These are phyloP conservation scores for Calcarius ornatus DNA, from an alignment of 2,113 vertebrate genomes.

Conservation along the genomic window DNA sequence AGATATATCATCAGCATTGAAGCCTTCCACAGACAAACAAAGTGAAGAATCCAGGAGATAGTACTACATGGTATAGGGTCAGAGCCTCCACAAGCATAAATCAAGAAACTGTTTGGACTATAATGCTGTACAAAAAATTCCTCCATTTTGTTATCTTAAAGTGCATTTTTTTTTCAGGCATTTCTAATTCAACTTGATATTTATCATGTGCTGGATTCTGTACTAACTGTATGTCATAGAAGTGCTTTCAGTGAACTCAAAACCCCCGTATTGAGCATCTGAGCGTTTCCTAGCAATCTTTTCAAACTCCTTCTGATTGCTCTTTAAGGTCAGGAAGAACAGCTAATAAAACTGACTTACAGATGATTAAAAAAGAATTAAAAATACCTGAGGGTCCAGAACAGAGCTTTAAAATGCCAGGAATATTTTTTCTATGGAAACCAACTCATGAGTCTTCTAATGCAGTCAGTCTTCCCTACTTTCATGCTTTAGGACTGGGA, in stretches of 20 bases:
- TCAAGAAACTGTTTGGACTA: not conserved
- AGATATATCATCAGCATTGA: not conserved
- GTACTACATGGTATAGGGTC: not conserved
- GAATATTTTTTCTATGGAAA: not conserved
- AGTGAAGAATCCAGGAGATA: not conserved
- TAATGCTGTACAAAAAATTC: not conserved
- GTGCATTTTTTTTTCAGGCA: not conserved
- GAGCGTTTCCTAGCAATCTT: not conserved
- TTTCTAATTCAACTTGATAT: not conserved
- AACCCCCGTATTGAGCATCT: not conserved
- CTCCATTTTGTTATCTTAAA: not conserved
- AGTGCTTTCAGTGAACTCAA: not conserved
- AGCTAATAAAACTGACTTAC: not conserved
- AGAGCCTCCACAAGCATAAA: not conserved
- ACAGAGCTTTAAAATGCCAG: not conserved
- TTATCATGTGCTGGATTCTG: not conserved
- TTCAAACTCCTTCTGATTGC: not conserved
- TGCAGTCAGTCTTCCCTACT: not conserved
- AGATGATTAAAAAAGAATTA: not conserved
- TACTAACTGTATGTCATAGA: not conserved
- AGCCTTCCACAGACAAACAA: not conserved
- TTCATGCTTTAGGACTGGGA: not conserved
- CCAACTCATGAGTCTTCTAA: not conserved
- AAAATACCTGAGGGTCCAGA: not conserved
- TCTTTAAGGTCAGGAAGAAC: not conserved